Evolutionary conservation across 2,888 invertebrate genomes (phyloP).

Genomic region (Trichogramma evanescens): DNA sequence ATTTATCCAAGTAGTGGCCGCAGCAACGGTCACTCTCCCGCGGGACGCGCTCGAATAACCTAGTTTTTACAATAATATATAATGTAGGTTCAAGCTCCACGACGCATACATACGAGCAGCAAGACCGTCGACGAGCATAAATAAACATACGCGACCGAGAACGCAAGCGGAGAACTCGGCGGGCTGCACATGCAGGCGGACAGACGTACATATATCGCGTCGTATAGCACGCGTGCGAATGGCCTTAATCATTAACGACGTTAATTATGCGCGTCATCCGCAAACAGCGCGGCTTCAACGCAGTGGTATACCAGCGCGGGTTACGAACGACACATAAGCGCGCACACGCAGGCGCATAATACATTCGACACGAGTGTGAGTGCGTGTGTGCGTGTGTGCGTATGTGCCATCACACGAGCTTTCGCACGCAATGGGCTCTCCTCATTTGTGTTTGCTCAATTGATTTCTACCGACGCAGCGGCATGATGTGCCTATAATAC

Average conservation of each 20-base stretch:
- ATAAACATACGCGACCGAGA: too few relatives aligned
- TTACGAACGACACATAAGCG: too few relatives aligned
- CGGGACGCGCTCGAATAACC: too few relatives aligned
- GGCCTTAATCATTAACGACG: conserved; percentile 11
- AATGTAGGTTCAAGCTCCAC: too few relatives aligned
- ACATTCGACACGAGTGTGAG: background rate
- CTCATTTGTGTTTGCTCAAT: conserved; percentile 15
- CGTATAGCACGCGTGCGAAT: background rate
- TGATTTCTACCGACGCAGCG: conserved; percentile 3
- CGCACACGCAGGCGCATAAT: too few relatives aligned
- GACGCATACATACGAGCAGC: too few relatives aligned
- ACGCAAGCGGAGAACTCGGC: too few relatives aligned
- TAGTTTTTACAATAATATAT: too few relatives aligned
- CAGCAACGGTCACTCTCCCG: too few relatives aligned
- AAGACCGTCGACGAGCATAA: too few relatives aligned
- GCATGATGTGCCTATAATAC: background rate
- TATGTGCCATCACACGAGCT: background rate
- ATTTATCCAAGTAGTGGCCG: too few relatives aligned
- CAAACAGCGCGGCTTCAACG: conserved; percentile 4
- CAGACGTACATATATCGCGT: background rate
- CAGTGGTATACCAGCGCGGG: background rate
- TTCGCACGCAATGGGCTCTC: background rate
- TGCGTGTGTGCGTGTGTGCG: background rate
- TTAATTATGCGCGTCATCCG: conserved; percentile 14
- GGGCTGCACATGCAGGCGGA: background rate